Conservation (phyloP, 2,888 invertebrate species). For the Brachyptera risi region DNA sequence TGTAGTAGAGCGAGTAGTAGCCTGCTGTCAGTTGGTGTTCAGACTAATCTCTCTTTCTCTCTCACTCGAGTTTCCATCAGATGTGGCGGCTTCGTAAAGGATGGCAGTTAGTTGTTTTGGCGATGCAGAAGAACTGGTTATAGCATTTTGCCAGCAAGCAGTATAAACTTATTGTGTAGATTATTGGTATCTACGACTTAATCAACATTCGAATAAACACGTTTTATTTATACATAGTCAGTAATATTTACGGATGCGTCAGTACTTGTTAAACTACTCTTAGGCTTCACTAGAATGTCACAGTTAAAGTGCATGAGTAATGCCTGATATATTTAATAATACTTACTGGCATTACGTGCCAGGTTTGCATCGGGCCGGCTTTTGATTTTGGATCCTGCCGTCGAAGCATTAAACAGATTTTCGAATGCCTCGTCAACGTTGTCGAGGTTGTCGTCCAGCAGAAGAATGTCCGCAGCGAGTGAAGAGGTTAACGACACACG, state of each 20-base stretch:
- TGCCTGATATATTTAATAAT: background rate
- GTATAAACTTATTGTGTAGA: conserved; percentile 4
- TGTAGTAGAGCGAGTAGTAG: background rate
- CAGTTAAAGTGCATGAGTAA: background rate
- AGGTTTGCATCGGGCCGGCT: conserved; percentile 29
- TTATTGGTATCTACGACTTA: conserved; percentile 12
- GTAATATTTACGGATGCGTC: conserved; percentile 10
- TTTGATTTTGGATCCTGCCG: conserved; percentile 31
- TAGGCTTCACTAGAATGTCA: background rate
- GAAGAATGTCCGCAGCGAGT: conserved; percentile 12
- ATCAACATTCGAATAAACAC: background rate
- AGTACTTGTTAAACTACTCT: background rate
- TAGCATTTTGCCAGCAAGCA: conserved; percentile 16
- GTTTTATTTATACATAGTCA: background rate
- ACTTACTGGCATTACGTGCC: conserved; percentile 34
- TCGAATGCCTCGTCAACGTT: conserved; percentile 88
- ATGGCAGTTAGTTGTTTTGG: conserved; percentile 11
- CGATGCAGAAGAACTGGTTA: conserved; percentile 14
- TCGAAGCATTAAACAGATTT: conserved; percentile 62
- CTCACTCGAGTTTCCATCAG: too few relatives aligned
- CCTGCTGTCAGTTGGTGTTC: too few relatives aligned
- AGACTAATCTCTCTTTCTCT: too few relatives aligned
- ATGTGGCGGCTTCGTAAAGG: too few relatives aligned
- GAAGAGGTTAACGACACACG: conserved; percentile 11
- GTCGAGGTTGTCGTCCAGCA: conserved; percentile 44